Conservation (phyloP, 2,888 invertebrate genomes). For the Parelbella ahira region DNA sequence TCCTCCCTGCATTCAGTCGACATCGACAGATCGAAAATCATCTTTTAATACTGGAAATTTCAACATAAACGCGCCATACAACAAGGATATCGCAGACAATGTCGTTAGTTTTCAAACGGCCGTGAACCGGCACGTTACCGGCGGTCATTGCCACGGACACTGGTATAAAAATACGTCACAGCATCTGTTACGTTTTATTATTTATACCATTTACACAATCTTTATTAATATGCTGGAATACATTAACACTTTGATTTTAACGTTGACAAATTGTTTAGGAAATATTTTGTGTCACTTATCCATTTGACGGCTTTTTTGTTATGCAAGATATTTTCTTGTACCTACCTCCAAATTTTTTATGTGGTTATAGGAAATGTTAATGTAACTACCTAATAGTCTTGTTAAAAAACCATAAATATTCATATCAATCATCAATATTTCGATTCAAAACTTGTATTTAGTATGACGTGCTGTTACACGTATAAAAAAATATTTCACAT, state of each 20-base stretch:
- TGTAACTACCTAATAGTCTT: too few species aligned
- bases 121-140: slow-evolving; percentile 64
- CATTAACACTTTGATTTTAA: slow-evolving; percentile 10
- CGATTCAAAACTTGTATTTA: too few species aligned
- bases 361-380: too few species aligned
- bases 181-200: slow-evolving; percentile 37
- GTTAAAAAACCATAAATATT: too few species aligned
- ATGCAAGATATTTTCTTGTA: too few species aligned
- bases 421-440: too few species aligned
- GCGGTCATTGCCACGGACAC: slow-evolving; percentile 75
- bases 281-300: too few species aligned
- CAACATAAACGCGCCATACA: slow-evolving; percentile 26
- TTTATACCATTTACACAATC: slow-evolving; percentile 20
- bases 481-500: too few species aligned
- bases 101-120: slow-evolving; percentile 63
- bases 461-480: too few species aligned
- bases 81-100: slow-evolving; percentile 35
- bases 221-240: slow-evolving; percentile 19
- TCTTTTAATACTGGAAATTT: slow-evolving; percentile 27
- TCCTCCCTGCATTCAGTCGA: slow-evolving; percentile 42
- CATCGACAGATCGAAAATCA: slow-evolving; percentile 28
- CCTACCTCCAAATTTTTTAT: too few species aligned
- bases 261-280: slow-evolving; percentile 8
- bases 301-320: too few species aligned
- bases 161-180: slow-evolving; percentile 71